Base-by-base conservation (phyloP, 2,113 vertebrate species). In the Oryzias melastigma region DNA sequence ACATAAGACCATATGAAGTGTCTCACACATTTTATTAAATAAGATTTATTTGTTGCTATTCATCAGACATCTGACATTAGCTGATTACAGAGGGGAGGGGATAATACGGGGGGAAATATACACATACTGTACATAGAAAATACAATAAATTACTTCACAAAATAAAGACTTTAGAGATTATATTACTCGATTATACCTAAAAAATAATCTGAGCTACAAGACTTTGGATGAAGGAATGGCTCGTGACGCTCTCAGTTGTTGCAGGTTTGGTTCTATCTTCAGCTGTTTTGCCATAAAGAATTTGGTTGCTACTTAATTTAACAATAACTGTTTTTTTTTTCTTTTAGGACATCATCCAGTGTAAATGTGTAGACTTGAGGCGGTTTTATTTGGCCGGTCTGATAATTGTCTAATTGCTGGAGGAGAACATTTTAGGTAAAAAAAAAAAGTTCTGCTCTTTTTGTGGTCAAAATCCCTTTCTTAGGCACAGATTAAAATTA, bases 401-500 rank as follows among this genome's bases (percentile, higher is more conserved):
- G 78, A 82, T 73, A 85, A 74, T 73, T 78, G 29, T 57, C 51
- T 65, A 41, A 61, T 48, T 64, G 77, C 76, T 77, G 71, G 15
- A 86, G 66, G 74, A 75, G 78, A 73, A 73, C 56, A 62, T 78
- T 57, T 58, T 35, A 12, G 35, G 50, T 81, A 70, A 82, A 88
- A 85, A 71, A 70, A 82, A 88, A 85, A 71, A 76, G 66, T 66
- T 79, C 62, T 71, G 70, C 74, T 84, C 68, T 76, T 65, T 52
- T 65, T 50, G 76, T 73, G 73, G 60, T 81, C 67, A 74, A 53
- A 62, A 58, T 81, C 81, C 59, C 88, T 75, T 82, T 87, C 85
- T 86, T 88, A 92, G 92, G 90, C 91, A 93, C 91, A 62, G 78
- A 89, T 35, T 35, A 35, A 85, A 89, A 90, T 90, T 81, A 77